Conservation (phyloP, 2,888 invertebrate species). For the Lycophotia porphyrea region DNA sequence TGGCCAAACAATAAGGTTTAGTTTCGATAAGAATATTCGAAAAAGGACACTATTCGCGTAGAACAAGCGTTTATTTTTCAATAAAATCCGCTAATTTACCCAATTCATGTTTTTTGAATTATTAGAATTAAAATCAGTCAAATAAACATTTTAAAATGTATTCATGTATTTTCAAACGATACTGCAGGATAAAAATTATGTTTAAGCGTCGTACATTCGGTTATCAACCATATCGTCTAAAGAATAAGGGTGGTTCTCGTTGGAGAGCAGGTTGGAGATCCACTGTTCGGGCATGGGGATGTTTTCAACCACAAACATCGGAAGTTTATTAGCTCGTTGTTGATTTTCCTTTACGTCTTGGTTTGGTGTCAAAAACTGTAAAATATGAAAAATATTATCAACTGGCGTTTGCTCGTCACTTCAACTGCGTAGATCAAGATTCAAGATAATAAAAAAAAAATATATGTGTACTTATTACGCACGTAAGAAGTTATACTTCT, state of each 20-base stretch:
- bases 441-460: background rate
- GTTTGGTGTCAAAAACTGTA: constrained; percentile 70
- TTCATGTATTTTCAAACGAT: constrained; percentile 51
- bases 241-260: constrained; percentile 74
- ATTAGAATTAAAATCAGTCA: background rate
- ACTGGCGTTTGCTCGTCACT: background rate
- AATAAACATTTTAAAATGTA: constrained; percentile 28
- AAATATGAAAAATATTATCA: constrained; percentile 24
- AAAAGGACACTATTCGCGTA: background rate
- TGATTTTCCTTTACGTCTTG: constrained; percentile 67
- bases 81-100: background rate
- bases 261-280: constrained; percentile 67
- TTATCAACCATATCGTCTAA: constrained; percentile 76
- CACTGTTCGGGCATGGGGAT: constrained; percentile 72
- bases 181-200: constrained; percentile 61
- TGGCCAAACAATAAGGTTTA: too few species aligned
- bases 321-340: constrained; percentile 66
- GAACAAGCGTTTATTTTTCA: background rate
- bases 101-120: too few species aligned
- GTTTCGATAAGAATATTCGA: background rate
- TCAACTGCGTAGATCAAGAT: background rate
- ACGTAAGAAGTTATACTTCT: too few species aligned
- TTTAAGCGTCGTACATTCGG: constrained; percentile 61
- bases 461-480: too few species aligned
- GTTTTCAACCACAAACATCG: constrained; percentile 73